Conservation (phyloP, 2,113 vertebrate species). For the Propithecus coquereli region DNA sequence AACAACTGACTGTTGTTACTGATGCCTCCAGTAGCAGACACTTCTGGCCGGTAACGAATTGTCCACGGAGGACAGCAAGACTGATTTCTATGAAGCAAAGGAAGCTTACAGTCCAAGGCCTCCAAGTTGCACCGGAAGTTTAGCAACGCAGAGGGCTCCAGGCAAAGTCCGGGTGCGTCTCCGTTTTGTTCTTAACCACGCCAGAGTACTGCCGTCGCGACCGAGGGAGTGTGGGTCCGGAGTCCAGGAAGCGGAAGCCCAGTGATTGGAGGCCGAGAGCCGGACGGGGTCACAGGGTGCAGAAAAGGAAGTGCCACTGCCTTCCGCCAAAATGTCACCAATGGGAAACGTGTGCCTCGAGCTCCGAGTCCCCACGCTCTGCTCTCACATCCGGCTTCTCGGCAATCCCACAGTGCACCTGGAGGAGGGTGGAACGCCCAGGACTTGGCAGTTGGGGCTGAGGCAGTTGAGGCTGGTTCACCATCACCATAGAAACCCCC, state of each 20-base stretch:
- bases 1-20: rapidly evolving
- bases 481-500: constrained; percentile 65
- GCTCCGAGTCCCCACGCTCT: constrained; percentile 5
- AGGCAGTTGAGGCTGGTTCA: constrained; percentile 71
- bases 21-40: too few relatives aligned
- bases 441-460: constrained; percentile 57
- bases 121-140: constrained; percentile 26
- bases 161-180: constrained; percentile 4
- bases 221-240: not conserved
- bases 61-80: not conserved
- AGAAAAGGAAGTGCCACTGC: constrained; percentile 53
- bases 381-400: constrained; percentile 34
- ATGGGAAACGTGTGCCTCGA: constrained; percentile 47
- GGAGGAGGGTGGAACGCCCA: constrained; percentile 46
- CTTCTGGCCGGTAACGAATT: too few relatives aligned
- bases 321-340: constrained; percentile 68
- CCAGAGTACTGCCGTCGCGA: not conserved
- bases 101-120: not conserved
- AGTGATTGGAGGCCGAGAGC: constrained; percentile 50
- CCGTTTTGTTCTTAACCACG: constrained; percentile 21
- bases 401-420: constrained; percentile 3
- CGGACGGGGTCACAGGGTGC: constrained; percentile 63
- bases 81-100: not conserved
- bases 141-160: constrained; percentile 34
- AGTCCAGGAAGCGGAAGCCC: constrained; percentile 55